Percentiles rank a stretch among this genome's conserved stretches.
phyloP scores from a whole-genome alignment of 2,113 vertebrate genomes.

The Poeciliopsis prolifica region DNA sequence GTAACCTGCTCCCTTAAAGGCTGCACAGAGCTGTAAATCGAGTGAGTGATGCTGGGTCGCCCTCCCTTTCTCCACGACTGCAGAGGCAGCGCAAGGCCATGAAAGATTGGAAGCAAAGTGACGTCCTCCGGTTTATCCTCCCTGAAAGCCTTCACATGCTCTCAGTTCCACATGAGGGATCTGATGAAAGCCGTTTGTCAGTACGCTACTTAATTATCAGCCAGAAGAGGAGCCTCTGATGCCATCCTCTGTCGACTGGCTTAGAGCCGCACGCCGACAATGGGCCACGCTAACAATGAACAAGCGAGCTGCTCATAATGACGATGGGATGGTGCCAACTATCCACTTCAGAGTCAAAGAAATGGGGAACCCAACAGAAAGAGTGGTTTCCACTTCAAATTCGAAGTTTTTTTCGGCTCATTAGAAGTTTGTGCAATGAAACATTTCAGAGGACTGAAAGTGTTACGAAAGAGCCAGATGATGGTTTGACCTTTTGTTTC shows the following conservation, averaged over 20 bases:
- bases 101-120: constrained; percentile 78
- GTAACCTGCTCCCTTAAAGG: constrained; percentile 28
- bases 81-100: constrained; percentile 71
- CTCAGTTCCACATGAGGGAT: constrained; percentile 84
- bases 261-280: constrained; percentile 71
- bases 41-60: constrained; percentile 24
- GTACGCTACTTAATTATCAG: constrained; percentile 82
- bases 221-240: constrained; percentile 73
- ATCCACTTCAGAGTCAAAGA: constrained; percentile 68
- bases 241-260: constrained; percentile 70
- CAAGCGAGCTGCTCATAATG: constrained; percentile 65
- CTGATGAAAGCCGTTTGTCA: constrained; percentile 84
- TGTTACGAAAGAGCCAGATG: constrained; percentile 5
- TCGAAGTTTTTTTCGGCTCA: constrained; percentile 18
- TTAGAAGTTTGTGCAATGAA: not conserved
- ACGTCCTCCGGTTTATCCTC: constrained; percentile 77
- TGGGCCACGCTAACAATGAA: constrained; percentile 71
- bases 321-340: constrained; percentile 64
- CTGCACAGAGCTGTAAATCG: constrained; percentile 44
- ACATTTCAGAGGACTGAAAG: constrained; percentile 4
- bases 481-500: constrained; percentile 63
- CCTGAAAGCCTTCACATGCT: constrained; percentile 81
- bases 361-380: constrained; percentile 53
- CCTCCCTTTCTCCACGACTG: constrained; percentile 55
- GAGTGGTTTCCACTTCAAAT: constrained; percentile 21